phyloP scores from a whole-genome alignment of 2,797 vertebrate species.

The Neosilurus hyrtlii region DNA sequence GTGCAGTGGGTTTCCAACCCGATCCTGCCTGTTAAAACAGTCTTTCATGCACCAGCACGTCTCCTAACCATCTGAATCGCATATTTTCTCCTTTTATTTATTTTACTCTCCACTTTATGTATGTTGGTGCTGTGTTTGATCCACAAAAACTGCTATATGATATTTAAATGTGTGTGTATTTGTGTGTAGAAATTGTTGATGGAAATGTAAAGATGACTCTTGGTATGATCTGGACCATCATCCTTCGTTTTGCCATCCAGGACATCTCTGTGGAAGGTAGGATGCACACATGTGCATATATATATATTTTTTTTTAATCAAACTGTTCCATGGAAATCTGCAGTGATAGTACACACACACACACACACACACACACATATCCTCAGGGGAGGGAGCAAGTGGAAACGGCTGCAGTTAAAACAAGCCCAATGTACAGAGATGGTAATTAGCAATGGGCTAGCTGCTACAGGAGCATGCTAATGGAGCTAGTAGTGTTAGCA shows the following conservation, averaged over 20 bases:
- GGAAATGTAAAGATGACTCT: conserved; percentile 88
- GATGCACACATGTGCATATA: neutral
- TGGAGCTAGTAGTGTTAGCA: neutral
- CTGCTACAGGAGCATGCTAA: neutral
- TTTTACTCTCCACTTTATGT: no score
- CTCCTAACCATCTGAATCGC: no score
- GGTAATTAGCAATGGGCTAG: neutral
- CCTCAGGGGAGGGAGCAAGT: neutral
- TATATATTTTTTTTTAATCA: neutral
- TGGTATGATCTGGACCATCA: conserved; percentile 93
- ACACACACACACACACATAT: neutral
- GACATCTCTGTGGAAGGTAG: conserved; percentile 94
- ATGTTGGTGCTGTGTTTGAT: no score
- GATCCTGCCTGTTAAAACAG: no score
- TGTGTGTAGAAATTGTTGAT: conserved; percentile 85
- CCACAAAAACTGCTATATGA: no score
- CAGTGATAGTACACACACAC: neutral
- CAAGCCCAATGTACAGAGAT: neutral
- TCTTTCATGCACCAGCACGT: no score
- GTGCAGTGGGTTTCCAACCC: no score
- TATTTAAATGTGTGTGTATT: neutral
- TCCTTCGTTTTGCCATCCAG: conserved; percentile 93
- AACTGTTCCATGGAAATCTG: neutral
- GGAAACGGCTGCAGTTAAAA: neutral
- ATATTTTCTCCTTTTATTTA: no score